These are phyloP conservation scores for Dryobates pubescens DNA, from an alignment of 2,797 vertebrate genomes.

Conservation along the genomic window DNA sequence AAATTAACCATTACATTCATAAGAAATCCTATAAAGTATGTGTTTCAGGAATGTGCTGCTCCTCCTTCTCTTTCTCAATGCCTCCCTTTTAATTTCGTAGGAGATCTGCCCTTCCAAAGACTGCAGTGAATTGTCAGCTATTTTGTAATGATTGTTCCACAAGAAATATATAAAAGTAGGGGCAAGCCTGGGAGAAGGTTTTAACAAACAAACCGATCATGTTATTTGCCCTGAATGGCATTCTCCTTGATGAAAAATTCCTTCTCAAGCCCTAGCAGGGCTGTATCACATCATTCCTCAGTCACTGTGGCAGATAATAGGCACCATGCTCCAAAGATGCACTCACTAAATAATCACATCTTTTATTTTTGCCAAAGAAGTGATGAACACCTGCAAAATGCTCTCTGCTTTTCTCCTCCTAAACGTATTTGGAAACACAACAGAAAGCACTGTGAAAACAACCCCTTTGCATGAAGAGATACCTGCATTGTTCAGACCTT, in stretches of 20 bases:
- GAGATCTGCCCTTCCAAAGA: not conserved
- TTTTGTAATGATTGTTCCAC: not conserved
- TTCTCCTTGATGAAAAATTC: not conserved
- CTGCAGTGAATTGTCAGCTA: not conserved
- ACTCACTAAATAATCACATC: not conserved
- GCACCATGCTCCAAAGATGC: not conserved
- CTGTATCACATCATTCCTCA: not conserved
- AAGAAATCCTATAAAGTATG: not conserved
- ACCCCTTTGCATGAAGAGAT: not conserved
- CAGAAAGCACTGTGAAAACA: conserved; percentile 26
- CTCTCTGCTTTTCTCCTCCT: not conserved
- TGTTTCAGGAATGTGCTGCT: conserved; percentile 41
- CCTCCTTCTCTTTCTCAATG: not conserved
- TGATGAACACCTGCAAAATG: not conserved
- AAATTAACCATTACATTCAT: conserved; percentile 47
- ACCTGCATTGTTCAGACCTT: not conserved
- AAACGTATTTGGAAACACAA: conserved; percentile 17
- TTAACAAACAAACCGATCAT: not conserved
- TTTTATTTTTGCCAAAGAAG: not conserved
- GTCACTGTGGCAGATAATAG: not conserved
- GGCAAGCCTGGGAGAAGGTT: conserved; percentile 1
- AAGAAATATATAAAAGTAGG: not conserved
- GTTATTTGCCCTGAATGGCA: not conserved
- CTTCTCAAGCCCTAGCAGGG: not conserved
- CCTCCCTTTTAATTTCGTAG: not conserved